These are phyloP conservation scores for Temnothorax unifasciatus DNA, from an alignment of 2,888 invertebrate genomes.

Conservation along the genomic window DNA sequence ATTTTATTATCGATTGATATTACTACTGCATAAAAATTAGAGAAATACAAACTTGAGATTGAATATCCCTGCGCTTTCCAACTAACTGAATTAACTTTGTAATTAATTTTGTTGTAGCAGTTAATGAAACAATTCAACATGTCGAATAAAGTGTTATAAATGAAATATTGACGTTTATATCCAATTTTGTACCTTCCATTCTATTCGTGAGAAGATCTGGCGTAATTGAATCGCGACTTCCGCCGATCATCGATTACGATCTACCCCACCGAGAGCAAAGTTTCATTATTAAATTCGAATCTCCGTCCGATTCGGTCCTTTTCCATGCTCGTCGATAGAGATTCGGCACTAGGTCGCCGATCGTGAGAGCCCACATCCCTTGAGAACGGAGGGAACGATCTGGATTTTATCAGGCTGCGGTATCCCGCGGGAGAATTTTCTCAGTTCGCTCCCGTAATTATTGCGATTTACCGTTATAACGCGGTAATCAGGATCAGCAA, in stretches of 20 bases:
- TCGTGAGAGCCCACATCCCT: constrained; percentile 72
- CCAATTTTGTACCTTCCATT: background rate
- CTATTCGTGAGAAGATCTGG: constrained; percentile 19
- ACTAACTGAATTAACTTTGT: background rate
- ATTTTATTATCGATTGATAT: background rate
- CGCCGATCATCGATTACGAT: constrained; percentile 79
- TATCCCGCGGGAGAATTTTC: constrained; percentile 74
- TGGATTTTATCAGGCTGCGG: constrained; percentile 79
- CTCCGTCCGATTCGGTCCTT: constrained; percentile 54
- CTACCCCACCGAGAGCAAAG: constrained; percentile 63
- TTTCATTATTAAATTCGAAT: constrained; percentile 73
- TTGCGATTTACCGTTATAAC: constrained; percentile 77
- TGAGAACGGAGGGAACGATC: constrained; percentile 78
- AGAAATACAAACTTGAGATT: background rate
- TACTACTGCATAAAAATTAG: background rate
- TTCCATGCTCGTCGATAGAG: constrained; percentile 50
- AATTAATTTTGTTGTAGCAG: background rate
- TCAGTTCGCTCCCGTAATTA: constrained; percentile 82
- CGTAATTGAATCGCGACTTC: constrained; percentile 68
- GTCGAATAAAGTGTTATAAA: background rate
- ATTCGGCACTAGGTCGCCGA: constrained; percentile 66
- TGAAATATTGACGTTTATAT: background rate
- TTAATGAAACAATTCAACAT: background rate
- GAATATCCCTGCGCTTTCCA: background rate
- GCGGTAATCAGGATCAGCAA: constrained; percentile 71